A percentile compares a stretch with the other conserved stretches of the same genome.
These are phyloP conservation scores for Polyploca ridens DNA, from an alignment of 2,888 invertebrate genomes.

Conservation along the genomic window DNA sequence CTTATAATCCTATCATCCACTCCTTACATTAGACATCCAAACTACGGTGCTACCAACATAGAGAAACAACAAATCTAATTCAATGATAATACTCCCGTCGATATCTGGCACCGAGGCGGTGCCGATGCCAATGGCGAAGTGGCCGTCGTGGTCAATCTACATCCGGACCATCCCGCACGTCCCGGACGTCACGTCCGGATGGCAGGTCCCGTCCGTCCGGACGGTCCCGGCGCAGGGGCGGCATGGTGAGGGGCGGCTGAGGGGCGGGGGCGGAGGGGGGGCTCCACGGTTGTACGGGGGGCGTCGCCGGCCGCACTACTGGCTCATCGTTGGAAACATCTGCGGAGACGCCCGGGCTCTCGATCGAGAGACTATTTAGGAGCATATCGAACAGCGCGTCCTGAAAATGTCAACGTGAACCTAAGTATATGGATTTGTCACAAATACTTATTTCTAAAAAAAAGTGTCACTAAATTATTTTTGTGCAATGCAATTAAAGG, in stretches of 20 bases:
- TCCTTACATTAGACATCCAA: not conserved
- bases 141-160: slow-evolving; percentile 37
- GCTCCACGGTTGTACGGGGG: slow-evolving; percentile 71
- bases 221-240: slow-evolving; percentile 23
- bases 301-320: slow-evolving; percentile 51
- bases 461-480: too few species aligned
- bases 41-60: not conserved
- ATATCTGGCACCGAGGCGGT: slow-evolving; percentile 31
- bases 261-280: slow-evolving; percentile 43
- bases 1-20: not conserved
- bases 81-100: slow-evolving; percentile 53
- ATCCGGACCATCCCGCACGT: slow-evolving; percentile 22
- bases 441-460: too few species aligned
- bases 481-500: too few species aligned
- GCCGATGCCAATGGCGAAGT: slow-evolving; percentile 22
- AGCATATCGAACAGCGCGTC: slow-evolving; percentile 78
- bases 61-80: slow-evolving; percentile 1
- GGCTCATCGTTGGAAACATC: slow-evolving; percentile 28
- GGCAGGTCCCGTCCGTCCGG: slow-evolving; percentile 14
- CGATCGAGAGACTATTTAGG: slow-evolving; percentile 68
- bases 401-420: slow-evolving; percentile 40
- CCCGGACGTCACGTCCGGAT: slow-evolving; percentile 14
- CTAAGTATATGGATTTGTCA: too few species aligned
- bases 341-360: slow-evolving; percentile 35
- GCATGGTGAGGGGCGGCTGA: slow-evolving; percentile 22